Evolutionary conservation across 2,797 vertebrate species (phyloP).

Genomic region (Poecile montanus): DNA sequence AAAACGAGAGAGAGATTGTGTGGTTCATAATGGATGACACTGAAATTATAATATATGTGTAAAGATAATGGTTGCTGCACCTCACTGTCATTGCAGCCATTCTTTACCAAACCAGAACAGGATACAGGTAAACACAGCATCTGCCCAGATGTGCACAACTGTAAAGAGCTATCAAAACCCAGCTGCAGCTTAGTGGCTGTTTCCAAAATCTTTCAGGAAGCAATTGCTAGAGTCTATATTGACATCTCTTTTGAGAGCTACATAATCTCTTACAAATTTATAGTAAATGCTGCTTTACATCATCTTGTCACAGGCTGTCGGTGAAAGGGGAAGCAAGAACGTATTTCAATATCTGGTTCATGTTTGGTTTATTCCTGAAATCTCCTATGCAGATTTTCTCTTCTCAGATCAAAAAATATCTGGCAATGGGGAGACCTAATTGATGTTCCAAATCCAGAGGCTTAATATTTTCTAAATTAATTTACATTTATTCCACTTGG

Average conservation of each 20-base stretch:
- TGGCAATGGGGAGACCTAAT: neutral
- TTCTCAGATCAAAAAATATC: neutral
- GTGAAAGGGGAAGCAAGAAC: neutral
- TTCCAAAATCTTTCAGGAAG: slow-evolving; percentile 10
- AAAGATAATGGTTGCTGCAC: neutral
- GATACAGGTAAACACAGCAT: neutral
- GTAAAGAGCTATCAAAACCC: slow-evolving; percentile 13
- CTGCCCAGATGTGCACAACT: slow-evolving; percentile 12
- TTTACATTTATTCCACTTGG: neutral
- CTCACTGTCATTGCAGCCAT: neutral
- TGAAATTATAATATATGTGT: neutral
- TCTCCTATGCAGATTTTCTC: neutral
- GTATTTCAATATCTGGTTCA: slow-evolving; percentile 29
- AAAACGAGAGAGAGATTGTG: neutral
- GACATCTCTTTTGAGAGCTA: slow-evolving; percentile 31
- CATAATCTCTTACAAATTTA: slow-evolving; percentile 21
- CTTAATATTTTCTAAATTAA: neutral
- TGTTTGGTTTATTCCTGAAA: neutral
- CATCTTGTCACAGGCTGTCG: neutral
- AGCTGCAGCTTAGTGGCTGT: neutral
- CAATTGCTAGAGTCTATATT: neutral
- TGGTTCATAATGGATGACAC: neutral
- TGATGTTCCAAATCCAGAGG: neutral
- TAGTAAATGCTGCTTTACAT: slow-evolving; percentile 32
- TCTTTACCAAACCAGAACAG: neutral